Evolutionary conservation across 2,888 invertebrate genomes (phyloP).

Genomic region (Amphipyra berbera): DNA sequence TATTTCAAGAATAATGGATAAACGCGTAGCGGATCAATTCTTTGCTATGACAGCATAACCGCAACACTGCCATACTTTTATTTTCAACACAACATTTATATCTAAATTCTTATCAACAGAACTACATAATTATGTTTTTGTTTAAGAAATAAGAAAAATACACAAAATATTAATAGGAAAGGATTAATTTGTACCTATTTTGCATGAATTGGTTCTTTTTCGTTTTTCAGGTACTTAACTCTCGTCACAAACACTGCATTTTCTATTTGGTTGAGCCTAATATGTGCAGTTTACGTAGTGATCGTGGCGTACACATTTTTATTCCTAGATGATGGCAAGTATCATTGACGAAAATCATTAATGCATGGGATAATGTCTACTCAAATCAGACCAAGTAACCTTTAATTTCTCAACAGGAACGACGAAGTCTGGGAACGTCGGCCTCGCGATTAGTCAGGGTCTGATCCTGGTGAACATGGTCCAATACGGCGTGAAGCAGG

Average conservation of each 20-base stretch:
- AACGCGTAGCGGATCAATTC: too few species aligned
- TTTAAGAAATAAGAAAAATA: too few species aligned
- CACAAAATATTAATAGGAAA: too few species aligned
- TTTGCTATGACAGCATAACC: too few species aligned
- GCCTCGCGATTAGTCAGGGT: conserved; percentile 93
- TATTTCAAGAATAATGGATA: too few species aligned
- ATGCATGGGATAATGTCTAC: background rate
- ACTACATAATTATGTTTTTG: too few species aligned
- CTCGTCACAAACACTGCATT: conserved; percentile 91
- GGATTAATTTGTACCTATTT: too few species aligned
- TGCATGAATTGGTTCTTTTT: background rate
- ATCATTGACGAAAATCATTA: background rate
- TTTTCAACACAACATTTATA: too few species aligned
- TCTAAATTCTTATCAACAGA: too few species aligned
- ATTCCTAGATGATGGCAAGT: conserved; percentile 89
- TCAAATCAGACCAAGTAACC: background rate
- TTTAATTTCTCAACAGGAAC: conserved; percentile 73
- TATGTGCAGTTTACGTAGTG: conserved; percentile 91
- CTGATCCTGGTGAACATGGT: conserved; percentile 94
- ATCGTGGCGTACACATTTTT: conserved; percentile 92
- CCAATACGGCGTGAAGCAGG: conserved; percentile 94
- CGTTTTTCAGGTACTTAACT: conserved; percentile 88
- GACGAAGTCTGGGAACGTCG: conserved; percentile 92
- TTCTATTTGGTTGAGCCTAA: conserved; percentile 91
- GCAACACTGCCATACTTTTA: too few species aligned